Evolutionary conservation across 2,888 invertebrate species (phyloP).

Genomic region (Pollenia griseotomentosa): DNA sequence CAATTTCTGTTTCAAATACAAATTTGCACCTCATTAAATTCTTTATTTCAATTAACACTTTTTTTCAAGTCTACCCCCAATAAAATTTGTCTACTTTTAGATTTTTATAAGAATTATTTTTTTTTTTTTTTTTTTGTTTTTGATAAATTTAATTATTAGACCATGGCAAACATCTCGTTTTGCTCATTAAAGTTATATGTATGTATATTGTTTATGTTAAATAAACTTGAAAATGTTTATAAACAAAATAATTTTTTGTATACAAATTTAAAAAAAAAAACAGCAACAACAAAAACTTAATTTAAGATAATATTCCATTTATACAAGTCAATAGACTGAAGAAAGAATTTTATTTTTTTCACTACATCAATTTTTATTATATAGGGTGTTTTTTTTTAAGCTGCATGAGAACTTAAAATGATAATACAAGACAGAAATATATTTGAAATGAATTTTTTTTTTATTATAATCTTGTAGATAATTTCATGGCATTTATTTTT

Average conservation of each 20-base stretch:
- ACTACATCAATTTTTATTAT: too few relatives aligned
- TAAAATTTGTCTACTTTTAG: background rate
- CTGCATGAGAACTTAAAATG: too few relatives aligned
- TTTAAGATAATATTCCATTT: conserved; percentile 20
- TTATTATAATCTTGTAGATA: too few relatives aligned
- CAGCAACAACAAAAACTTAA: background rate
- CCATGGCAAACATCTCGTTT: conserved; percentile 23
- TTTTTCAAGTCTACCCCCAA: background rate
- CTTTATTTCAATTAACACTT: background rate
- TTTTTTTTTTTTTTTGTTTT: too few relatives aligned
- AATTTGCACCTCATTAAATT: conserved; percentile 9
- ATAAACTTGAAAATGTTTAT: conserved; percentile 57
- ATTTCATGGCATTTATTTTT: too few relatives aligned
- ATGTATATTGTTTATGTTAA: conserved; percentile 41
- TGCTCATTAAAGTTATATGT: conserved; percentile 40
- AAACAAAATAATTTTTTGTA: conserved; percentile 41
- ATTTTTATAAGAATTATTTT: too few relatives aligned
- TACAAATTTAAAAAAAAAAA: conserved; percentile 16
- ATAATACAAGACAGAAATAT: too few relatives aligned
- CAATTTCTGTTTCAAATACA: too few relatives aligned
- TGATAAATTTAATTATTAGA: conserved; percentile 8
- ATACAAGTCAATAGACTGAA: conserved; percentile 24
- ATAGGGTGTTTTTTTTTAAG: too few relatives aligned
- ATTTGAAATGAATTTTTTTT: too few relatives aligned
- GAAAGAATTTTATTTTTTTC: background rate